Evolutionary conservation across 2,888 invertebrate species (phyloP), one percentile per base, ranked within the genome.

Genomic region (Drosophila pegasa): DNA sequence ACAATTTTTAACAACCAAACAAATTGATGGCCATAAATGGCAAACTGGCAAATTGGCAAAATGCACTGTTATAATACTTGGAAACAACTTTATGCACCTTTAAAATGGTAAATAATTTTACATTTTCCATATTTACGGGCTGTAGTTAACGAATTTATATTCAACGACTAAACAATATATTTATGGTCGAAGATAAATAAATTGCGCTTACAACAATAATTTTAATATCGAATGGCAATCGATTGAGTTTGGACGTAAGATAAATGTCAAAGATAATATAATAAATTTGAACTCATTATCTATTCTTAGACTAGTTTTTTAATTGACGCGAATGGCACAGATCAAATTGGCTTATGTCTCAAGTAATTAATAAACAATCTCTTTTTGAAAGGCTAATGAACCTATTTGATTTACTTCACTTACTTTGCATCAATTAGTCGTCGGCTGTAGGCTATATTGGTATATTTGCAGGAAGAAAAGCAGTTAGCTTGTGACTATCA

Each of bases 11-110:
- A n/a, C 25, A 50, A 35, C 14, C 27, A 33, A 52, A 71, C 60
- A 75, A 75, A 75, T 67, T 63, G 56, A 48, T 57, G 61, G 59
- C 48, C 62, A 71, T 75, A 70, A 75, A 51, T 16, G 31, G 38
- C 60, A 33, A 41, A 50, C 29, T 20, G 31, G 38, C 60, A 33
- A 41, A 50, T 29, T 20, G 27, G 31, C 58, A 33, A 43, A 50
- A 50, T 33, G 57, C 31, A 38, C 14, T 43, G 43, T 35, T 20
- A 40, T 52, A 62, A 73, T 56, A 73, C 33, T 47, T 37, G 47
- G 27, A 40, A 60, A 63, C 62, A 63, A 58, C 50, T 63, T 57
- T 47, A 54, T 43, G 57, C 60, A 66, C 65, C 47, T 62, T 56
- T 54, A 54, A 60, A 67, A 67, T 64, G 60, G 50, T 43, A 51